phyloP scores from a whole-genome alignment of 2,797 vertebrate genomes.

The Sebastiscus tertius region DNA sequence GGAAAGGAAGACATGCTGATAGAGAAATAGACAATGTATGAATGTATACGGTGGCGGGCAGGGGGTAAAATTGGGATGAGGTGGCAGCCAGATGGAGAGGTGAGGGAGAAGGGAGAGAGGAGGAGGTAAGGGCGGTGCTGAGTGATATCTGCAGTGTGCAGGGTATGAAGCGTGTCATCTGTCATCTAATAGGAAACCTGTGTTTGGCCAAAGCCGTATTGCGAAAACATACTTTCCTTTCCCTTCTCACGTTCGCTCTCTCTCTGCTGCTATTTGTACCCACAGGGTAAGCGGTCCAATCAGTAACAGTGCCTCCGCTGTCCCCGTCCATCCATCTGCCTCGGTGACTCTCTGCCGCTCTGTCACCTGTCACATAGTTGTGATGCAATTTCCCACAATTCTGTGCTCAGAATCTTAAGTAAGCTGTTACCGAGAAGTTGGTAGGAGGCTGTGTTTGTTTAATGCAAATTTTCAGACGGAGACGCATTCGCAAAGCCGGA shows the following conservation, averaged over 20 bases:
- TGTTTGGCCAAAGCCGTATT: constrained; percentile 58
- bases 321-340: constrained; percentile 23
- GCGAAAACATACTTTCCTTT: constrained; percentile 50
- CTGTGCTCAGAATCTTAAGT: constrained; percentile 49
- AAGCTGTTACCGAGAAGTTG: constrained; percentile 18
- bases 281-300: constrained; percentile 38
- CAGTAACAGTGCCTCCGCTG: constrained; percentile 21
- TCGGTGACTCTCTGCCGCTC: constrained; percentile 8
- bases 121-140: constrained; percentile 46
- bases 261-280: constrained; percentile 39
- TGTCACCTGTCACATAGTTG: constrained; percentile 45
- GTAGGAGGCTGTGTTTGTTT: constrained; percentile 39
- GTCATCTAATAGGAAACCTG: constrained; percentile 70
- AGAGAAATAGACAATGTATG: constrained; percentile 42
- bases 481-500: constrained; percentile 2
- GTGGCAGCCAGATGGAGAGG: constrained; percentile 60
- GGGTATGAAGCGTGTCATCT: constrained; percentile 76
- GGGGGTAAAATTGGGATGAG: constrained; percentile 48
- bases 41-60: not conserved
- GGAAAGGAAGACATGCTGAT: constrained; percentile 24
- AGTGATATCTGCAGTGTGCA: constrained; percentile 79
- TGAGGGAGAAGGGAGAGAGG: constrained; percentile 28
- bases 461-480: constrained; percentile 36
- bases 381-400: constrained; percentile 46
- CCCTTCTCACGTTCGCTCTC: constrained; percentile 13